These are phyloP conservation scores for Fukomys damarensis DNA, from an alignment of 2,113 vertebrate genomes.

Conservation along the genomic window DNA sequence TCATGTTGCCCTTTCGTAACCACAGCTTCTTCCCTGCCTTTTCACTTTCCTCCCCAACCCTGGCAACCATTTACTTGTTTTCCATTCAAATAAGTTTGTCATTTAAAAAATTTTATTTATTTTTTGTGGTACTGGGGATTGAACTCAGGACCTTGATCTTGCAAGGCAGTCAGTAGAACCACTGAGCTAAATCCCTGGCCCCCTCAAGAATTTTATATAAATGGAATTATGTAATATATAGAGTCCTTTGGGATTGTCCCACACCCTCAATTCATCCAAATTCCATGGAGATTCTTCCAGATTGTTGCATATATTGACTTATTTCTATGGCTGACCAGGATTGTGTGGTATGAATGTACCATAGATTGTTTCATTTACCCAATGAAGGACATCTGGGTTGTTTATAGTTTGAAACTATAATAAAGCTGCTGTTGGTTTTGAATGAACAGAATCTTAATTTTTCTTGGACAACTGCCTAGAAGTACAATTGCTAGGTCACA, in stretches of 20 bases:
- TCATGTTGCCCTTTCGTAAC: background rate
- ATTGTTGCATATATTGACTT: background rate
- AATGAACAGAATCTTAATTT: background rate
- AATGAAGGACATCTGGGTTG: background rate
- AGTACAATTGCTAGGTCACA: background rate
- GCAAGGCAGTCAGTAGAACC: too few relatives aligned
- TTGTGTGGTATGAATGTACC: background rate
- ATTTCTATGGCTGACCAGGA: background rate
- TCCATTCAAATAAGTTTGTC: background rate
- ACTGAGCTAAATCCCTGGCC: too few relatives aligned
- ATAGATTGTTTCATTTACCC: background rate
- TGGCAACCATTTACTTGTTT: background rate
- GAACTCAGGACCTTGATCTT: too few relatives aligned
- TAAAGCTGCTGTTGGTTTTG: background rate
- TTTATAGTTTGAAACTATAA: background rate
- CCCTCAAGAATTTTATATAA: background rate
- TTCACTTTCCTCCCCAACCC: background rate
- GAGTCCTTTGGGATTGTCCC: background rate
- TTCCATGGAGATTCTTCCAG: background rate
- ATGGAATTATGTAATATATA: background rate
- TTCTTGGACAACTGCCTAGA: background rate
- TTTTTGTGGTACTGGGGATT: too few relatives aligned
- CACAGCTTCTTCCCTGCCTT: background rate
- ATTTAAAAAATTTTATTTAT: background rate
- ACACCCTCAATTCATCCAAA: background rate